Conservation (phyloP, 2,797 vertebrate species). For the Chaetophractus vellerosus region DNA sequence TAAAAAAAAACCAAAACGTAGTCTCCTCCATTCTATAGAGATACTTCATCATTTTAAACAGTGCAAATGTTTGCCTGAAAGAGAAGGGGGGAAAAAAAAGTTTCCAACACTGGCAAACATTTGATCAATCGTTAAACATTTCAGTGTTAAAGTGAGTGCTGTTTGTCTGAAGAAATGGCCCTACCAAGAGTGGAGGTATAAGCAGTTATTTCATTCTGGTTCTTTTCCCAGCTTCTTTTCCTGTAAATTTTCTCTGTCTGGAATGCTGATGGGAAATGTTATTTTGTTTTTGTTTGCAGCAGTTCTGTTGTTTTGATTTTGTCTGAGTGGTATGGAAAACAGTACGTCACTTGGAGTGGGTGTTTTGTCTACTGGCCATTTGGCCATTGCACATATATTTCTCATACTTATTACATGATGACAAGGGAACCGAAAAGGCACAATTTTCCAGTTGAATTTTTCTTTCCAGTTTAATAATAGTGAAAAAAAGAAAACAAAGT, state of each 20-base stretch:
- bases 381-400: slow-evolving; percentile 92
- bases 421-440: slow-evolving; percentile 91
- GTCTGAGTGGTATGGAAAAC: slow-evolving; percentile 94
- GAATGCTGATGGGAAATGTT: slow-evolving; percentile 93
- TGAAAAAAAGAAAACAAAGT: slow-evolving; percentile 91
- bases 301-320: slow-evolving; percentile 93
- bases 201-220: slow-evolving; percentile 86
- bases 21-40: slow-evolving; percentile 47
- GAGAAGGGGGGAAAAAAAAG: slow-evolving; percentile 1
- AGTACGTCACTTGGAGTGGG: slow-evolving; percentile 93
- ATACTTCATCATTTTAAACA: slow-evolving; percentile 61
- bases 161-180: slow-evolving; percentile 71
- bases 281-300: slow-evolving; percentile 94
- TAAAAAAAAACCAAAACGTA: not conserved
- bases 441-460: slow-evolving; percentile 91
- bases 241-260: slow-evolving; percentile 93
- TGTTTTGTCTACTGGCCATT: slow-evolving; percentile 94
- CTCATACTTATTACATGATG: slow-evolving; percentile 92
- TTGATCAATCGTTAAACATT: slow-evolving; percentile 81
- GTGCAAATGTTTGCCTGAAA: slow-evolving; percentile 79
- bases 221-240: slow-evolving; percentile 91
- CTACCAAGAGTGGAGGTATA: slow-evolving; percentile 84
- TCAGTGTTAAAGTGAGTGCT: slow-evolving; percentile 77
- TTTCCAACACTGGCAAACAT: slow-evolving; percentile 76
- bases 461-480: slow-evolving; percentile 91